Base-by-base conservation (phyloP, 2,888 invertebrate species). In the Kryphioiulus occultus region DNA sequence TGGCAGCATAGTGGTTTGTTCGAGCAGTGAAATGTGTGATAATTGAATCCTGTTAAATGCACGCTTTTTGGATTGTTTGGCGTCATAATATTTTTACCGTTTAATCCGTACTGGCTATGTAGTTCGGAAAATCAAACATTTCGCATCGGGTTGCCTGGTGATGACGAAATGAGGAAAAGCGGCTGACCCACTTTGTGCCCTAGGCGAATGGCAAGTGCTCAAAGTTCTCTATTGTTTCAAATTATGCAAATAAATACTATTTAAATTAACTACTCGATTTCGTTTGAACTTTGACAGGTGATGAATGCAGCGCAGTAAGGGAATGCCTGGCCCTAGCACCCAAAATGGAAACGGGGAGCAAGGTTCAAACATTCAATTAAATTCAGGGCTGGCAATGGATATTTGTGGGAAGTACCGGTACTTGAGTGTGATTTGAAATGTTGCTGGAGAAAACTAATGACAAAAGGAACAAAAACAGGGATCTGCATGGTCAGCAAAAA, bases 271-370 rank as follows among this genome's bases (percentile, higher is more conserved):
- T 26, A 78, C 30, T 30, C 30, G 26, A 17, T 78, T 78, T 30
- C 17, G 30, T 32, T 78, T 78, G 78, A 30, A 78, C 78, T 78
- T 78, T 78, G 30, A 17, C 78, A 78, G 78, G 78, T 78, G 26
- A 30, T 78, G 78, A 78, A 78, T 78, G 78, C 78, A 78, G 78
- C 78, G 78, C 78, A 78, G 30, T 78, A 78, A 78, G 78, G 78
- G 78, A 78, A 78, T 78, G 78, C 78, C 78, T 30, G 78, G 78
- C 30, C 78, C 78, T 78, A 78, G 78, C 78, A 30, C 78, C 78
- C 78, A 78, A 15, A 78, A 78, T 78, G 78, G 78, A 78, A 78
- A 78, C 30, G 78, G 78, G 78, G 78, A 26, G 78, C 78, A 78
- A 78, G 78, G 78, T 78, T 30, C 30, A 78, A 30, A 26, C 59